phyloP scores from a whole-genome alignment of 1,140 invertebrate genomes.

The Amyelois transitella region DNA sequence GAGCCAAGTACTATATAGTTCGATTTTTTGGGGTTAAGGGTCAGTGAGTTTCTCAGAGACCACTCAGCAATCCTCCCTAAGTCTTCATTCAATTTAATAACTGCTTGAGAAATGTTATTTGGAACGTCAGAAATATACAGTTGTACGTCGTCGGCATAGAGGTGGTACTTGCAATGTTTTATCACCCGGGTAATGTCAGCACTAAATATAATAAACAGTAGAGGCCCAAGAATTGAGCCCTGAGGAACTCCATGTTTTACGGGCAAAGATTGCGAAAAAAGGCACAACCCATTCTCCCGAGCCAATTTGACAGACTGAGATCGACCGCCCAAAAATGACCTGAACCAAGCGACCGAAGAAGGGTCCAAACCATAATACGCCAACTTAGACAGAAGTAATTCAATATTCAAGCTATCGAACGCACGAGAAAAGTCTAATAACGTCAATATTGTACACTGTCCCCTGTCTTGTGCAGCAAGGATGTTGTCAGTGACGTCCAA shows the following conservation, averaged over 20 bases:
- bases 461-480: not conserved
- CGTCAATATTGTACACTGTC: not conserved
- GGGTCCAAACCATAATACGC: too few species aligned
- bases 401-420: too few species aligned
- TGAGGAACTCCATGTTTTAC: too few species aligned
- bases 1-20: not conserved
- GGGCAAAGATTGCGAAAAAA: too few species aligned
- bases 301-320: too few species aligned
- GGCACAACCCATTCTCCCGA: too few species aligned
- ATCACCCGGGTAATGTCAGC: not conserved
- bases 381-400: too few species aligned
- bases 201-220: too few species aligned
- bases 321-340: too few species aligned
- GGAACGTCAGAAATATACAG: not conserved
- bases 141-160: not conserved
- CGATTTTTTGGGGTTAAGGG: not conserved
- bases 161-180: not conserved
- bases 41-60: not conserved
- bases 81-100: not conserved
- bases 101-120: not conserved
- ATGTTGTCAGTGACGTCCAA: conserved; percentile 2
- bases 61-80: not conserved
- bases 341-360: too few species aligned
- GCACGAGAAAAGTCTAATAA: too few species aligned
- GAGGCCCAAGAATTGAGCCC: too few species aligned